Percentiles rank a stretch among this genome's conserved stretches.
Evolutionary conservation across 2,888 invertebrate species (phyloP).

Genomic region (Acheta domesticus): DNA sequence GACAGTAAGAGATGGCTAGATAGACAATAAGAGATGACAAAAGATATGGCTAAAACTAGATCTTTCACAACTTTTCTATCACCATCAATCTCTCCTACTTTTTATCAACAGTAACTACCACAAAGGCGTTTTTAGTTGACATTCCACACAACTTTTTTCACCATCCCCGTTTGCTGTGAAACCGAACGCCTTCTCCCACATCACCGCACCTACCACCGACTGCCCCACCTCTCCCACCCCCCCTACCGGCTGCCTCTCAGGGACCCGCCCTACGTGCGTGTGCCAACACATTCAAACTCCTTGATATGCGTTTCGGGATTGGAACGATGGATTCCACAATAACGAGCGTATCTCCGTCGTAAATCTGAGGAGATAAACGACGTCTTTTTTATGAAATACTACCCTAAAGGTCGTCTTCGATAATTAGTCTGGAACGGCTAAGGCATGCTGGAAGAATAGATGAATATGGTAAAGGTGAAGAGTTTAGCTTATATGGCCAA

Average conservation of each 20-base stretch:
- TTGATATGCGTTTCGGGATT: neutral
- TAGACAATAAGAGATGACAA: too few species aligned
- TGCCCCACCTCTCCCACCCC: neutral
- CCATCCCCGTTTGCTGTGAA: too few species aligned
- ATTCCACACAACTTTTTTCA: too few species aligned
- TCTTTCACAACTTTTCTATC: too few species aligned
- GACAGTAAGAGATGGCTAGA: too few species aligned
- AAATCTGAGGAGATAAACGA: constrained; percentile 18
- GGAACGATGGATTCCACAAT: neutral
- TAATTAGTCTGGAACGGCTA: neutral
- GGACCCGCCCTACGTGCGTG: neutral
- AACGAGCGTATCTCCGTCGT: neutral
- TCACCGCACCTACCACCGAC: neutral
- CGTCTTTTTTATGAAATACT: neutral
- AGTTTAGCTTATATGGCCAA: too few species aligned
- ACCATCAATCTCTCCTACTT: too few species aligned
- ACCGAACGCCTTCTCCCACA: neutral
- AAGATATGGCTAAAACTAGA: too few species aligned
- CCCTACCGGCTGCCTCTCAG: neutral
- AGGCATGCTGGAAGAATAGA: neutral
- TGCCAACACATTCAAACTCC: neutral
- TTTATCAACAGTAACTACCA: too few species aligned
- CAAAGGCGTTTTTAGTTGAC: too few species aligned
- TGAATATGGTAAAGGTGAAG: neutral
- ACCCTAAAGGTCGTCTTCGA: neutral